Evolutionary conservation across 2,113 vertebrate genomes (phyloP), one percentile per base, ranked within the genome.

Genomic region (Pseudopipra pipra): DNA sequence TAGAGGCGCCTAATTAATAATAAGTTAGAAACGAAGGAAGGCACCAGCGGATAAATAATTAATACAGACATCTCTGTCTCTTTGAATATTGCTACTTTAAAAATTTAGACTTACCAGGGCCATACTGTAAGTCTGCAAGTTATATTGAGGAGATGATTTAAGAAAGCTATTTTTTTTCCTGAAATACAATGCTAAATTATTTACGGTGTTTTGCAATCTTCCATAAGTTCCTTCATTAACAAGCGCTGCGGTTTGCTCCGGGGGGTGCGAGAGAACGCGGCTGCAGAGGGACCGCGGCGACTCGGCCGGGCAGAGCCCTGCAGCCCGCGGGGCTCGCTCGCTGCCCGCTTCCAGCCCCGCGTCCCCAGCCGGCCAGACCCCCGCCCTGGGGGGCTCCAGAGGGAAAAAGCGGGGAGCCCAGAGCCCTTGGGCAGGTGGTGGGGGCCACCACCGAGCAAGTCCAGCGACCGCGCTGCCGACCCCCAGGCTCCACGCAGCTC

Each of bases 1-100:
- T 97, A 97, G 97, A 98, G 98, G 98, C 98, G 98, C 98, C 98
- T 98, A 98, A 99, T 98, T 98, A 99, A 98, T 98, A 98, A 98
- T 99, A 98, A 98, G 97, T 97, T 98, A 98, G 98, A 98, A 98
- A 98, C 97, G 98, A 98, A 98, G 98, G 98, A 98, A 98, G 98
- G 97, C 98, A 98, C 97, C 97, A 96, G 97, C 73, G 96, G 97
- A 98, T 98, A 97, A 98, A 98, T 99, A 98, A 99, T 98, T 98
- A 98, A 98, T 98, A 97, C 96, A 96, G 97, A 98, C 98, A 97
- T 98, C 98, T 97, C 96, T 98, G 98, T 98, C 98, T 98, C 98
- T 98, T 98, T 98, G 98, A 98, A 98, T 98, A 98, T 97, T 97
- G 98, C 98, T 98, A 97, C 97, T 98, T 98, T 98, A 98, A 98